Percentiles rank a stretch among this genome's conserved stretches.
Conservation (phyloP, 2,113 vertebrate genomes). For the Romanogobio albipinnatus region DNA sequence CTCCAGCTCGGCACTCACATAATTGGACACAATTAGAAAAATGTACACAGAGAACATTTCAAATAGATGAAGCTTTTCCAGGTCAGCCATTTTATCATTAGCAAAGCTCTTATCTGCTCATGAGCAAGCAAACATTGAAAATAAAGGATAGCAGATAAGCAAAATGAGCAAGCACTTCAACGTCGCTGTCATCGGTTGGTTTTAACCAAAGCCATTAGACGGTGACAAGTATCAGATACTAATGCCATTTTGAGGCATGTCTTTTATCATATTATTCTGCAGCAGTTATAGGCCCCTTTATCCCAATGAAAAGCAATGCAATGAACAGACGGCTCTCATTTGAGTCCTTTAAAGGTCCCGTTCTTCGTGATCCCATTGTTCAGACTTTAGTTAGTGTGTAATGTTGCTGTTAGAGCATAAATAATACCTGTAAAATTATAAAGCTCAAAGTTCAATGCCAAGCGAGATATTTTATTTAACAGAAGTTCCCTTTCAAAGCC, state of each 20-base stretch:
- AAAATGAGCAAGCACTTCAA: conserved; percentile 66
- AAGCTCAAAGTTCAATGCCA: too few relatives aligned
- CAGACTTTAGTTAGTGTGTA: too few relatives aligned
- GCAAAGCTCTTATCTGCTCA: conserved; percentile 72
- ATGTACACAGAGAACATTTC: conserved; percentile 71
- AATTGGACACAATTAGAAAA: conserved; percentile 74
- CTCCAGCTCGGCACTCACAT: conserved; percentile 57
- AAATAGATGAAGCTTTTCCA: conserved; percentile 64
- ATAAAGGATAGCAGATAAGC: conserved; percentile 63
- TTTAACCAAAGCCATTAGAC: conserved; percentile 69
- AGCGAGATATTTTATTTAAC: too few relatives aligned
- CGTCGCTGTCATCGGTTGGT: conserved; percentile 61
- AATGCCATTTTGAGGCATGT: conserved; percentile 66
- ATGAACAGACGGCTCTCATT: conserved; percentile 55
- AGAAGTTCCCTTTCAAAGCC: too few relatives aligned
- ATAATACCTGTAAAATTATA: too few relatives aligned
- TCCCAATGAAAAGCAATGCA: conserved; percentile 43
- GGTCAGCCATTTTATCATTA: conserved; percentile 70
- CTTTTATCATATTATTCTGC: conserved; percentile 47
- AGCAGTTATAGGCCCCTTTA: conserved; percentile 35
- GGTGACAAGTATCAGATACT: conserved; percentile 67
- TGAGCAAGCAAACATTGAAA: conserved; percentile 62
- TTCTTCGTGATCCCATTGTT: too few relatives aligned
- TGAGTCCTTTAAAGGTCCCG: too few relatives aligned
- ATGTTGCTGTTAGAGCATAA: too few relatives aligned